phyloP scores from a whole-genome alignment of 2,888 invertebrate genomes.

The Drosophila trichaetosa region DNA sequence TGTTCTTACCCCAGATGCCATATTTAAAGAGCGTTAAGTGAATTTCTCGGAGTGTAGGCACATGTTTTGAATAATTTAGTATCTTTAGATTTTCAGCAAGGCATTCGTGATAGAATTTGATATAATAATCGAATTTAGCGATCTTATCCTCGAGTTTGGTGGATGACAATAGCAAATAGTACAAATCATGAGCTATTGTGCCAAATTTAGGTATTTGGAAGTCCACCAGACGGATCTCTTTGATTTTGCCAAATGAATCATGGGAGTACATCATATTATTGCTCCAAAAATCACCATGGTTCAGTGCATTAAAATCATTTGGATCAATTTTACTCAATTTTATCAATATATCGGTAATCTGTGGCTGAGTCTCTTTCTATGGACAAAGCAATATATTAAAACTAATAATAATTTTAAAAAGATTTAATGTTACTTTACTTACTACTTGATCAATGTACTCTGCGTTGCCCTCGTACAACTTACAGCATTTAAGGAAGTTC shows the following conservation, averaged over 20 bases:
- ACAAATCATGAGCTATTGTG: constrained; percentile 75
- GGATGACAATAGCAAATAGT: constrained; percentile 80
- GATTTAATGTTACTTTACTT: constrained; percentile 5
- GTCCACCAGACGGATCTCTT: constrained; percentile 76
- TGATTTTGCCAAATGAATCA: constrained; percentile 62
- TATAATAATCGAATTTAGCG: constrained; percentile 78
- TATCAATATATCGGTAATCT: constrained; percentile 51
- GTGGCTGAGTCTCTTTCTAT: constrained; percentile 44
- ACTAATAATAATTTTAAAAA: not conserved
- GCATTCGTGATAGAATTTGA: constrained; percentile 77
- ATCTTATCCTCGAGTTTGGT: constrained; percentile 77
- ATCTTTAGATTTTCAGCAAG: constrained; percentile 68
- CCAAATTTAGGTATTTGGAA: constrained; percentile 78
- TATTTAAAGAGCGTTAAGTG: constrained; percentile 68
- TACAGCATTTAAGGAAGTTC: constrained; percentile 45
- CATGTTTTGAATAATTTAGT: constrained; percentile 70
- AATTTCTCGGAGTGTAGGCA: constrained; percentile 75
- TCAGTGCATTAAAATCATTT: constrained; percentile 67
- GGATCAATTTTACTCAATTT: constrained; percentile 43
- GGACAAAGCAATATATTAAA: not conserved
- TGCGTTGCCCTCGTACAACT: constrained; percentile 40
- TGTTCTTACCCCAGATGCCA: constrained; percentile 73
- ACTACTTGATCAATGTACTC: constrained; percentile 66
- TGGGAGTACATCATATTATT: constrained; percentile 81
- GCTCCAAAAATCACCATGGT: constrained; percentile 79